Base-by-base conservation (phyloP, 2,888 invertebrate genomes). In the Galerucella calmariensis region DNA sequence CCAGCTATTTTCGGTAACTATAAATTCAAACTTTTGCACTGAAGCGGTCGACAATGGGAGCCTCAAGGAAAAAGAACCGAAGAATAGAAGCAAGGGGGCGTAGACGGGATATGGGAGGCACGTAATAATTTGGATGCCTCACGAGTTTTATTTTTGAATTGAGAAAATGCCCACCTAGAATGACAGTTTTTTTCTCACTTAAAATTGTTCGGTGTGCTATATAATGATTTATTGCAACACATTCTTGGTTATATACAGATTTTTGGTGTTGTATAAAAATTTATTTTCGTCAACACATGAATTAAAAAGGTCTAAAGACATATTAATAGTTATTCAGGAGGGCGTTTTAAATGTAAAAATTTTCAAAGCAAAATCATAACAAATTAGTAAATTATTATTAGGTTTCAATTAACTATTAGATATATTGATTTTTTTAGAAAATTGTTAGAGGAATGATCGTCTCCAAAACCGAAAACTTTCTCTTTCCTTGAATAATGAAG, bases 1-100 rank as follows among this genome's bases (percentile, higher is more conserved):
- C 81, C 76, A 80, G 73, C 82, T 80, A 82, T 76, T 82, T 79
- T 79, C 74, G 76, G 77, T 69, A 77, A 83, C 81, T 81, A 83
- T 83, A 82, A 83, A 84, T 84, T 82, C 79, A 79, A 80, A 83
- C 81, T 84, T 83, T 82, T 80, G 82, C 82, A 81, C 81, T 83
- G 83, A 83, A 66, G 27, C 48, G 72, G 59, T 79, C 81, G 82
- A 82, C 79, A 80, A 82, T 79, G 76, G 79, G 77, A 69, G 58
- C 66, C 62, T 73, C 27, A 48, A 69, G 75, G 76, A 79, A 79
- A 80, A 80, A 79, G 78, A 76, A 74, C 72, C 79, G 82, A 82
- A 82, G 80, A 63, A 62, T 46, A 67, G 56, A 65, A 74, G 65
- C 48, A 76, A 80, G 79, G 81, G 80, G 84, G 84, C 84, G 84